Base-by-base conservation (phyloP, 2,113 vertebrate species). In the Lasiurus cinereus region DNA sequence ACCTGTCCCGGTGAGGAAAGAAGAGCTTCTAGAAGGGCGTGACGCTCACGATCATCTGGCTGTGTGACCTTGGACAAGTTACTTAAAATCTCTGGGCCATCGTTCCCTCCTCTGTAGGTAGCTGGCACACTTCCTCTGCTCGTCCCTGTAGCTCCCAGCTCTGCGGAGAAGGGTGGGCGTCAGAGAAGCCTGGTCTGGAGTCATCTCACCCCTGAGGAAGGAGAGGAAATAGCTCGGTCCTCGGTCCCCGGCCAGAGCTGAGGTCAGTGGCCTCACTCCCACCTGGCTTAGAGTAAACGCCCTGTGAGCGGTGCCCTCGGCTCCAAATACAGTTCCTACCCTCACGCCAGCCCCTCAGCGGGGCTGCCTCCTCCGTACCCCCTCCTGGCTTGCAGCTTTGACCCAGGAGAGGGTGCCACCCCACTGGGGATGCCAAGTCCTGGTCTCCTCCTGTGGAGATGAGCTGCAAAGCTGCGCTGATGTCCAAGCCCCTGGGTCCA, bases 401-500 rank as follows among this genome's bases (percentile, higher is more conserved):
- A 67, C 67, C 9, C 3, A 33, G 83, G 24, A 19, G 62, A 33
- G 5, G 46, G 31, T 64, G 48, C 19, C 54, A 33, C 46, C 7
- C 19, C 22, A 24, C 2, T 2, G 1, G 9, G 80, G 22, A 31
- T 1, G 39, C 76, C 3, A 10, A 1, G 31, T 48, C 72, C 31
- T 48, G 2, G 43, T 31, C n/a, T 24, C 67, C 27, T n/a, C 12
- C 1, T 36, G 29, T 56, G 72, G 62, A 39, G 22, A 70, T 7
- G 54, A 50, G 54, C 50, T 14, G 3, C 36, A 29, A 24, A n/a
- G 36, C 64, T 19, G 18, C 46, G 9, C 11, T 4, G n/a, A 31
- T 9, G 54, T 0, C 1, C n/a, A 39, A 2, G 21, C 12, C 36
- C 0, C 88, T 9, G 2, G 39, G 12, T 31, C 72, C 27, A 7